Conservation (phyloP, 2,113 vertebrate genomes). For the Alosa alosa region DNA sequence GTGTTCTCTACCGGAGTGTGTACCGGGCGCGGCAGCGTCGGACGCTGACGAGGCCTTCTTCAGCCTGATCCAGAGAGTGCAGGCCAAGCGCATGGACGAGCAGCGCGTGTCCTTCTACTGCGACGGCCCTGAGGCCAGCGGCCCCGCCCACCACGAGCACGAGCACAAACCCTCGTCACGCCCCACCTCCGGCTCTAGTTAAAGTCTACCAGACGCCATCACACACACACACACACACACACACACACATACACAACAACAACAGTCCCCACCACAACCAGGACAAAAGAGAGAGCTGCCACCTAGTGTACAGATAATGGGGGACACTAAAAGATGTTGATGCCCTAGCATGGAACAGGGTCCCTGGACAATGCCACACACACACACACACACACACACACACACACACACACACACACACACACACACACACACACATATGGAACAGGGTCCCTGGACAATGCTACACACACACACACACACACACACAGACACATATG, state of each 20-base stretch:
- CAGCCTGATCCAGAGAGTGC: conserved; percentile 84
- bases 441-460: too few species aligned
- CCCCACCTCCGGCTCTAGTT: background rate
- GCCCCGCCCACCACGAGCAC: conserved; percentile 32
- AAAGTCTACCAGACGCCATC: background rate
- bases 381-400: too few species aligned
- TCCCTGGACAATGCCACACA: too few species aligned
- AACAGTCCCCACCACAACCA: too few species aligned
- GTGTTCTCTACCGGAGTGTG: conserved; percentile 71
- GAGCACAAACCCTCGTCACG: background rate
- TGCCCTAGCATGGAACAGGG: too few species aligned
- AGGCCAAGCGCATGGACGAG: conserved; percentile 86
- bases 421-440: too few species aligned
- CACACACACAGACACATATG: too few species aligned
- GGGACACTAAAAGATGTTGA: too few species aligned
- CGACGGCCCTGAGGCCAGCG: conserved; percentile 47
- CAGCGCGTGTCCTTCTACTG: conserved; percentile 78
- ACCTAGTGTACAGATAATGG: too few species aligned
- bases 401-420: too few species aligned
- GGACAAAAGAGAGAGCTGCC: too few species aligned
- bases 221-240: background rate
- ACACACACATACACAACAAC: background rate
- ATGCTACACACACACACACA: too few species aligned
- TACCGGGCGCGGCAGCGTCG: conserved; percentile 56
- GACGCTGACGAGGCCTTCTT: conserved; percentile 86